These are phyloP conservation scores for Gari tellinella DNA, from an alignment of 2,888 invertebrate species.

Conservation along the genomic window DNA sequence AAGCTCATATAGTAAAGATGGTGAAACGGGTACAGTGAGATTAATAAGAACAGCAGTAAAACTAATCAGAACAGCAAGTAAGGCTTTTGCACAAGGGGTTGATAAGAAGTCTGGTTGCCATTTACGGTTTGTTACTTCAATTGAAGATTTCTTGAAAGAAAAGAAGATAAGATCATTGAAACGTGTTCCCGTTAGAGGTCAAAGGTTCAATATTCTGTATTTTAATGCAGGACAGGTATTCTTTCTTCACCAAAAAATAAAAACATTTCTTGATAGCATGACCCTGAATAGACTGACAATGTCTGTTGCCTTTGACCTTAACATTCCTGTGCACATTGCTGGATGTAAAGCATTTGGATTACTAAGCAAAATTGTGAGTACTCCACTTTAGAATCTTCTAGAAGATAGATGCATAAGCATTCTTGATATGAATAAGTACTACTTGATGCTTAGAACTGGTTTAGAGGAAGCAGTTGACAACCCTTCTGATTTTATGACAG, in stretches of 20 bases:
- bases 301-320: slow-evolving; percentile 20
- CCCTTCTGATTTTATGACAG: slow-evolving; percentile 23
- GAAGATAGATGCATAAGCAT: slow-evolving; percentile 28
- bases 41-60: slow-evolving; percentile 28
- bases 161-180: slow-evolving; percentile 22
- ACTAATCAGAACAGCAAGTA: too few relatives aligned
- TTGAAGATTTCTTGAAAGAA: slow-evolving; percentile 11
- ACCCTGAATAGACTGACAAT: slow-evolving; percentile 15
- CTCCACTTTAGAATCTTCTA: slow-evolving; percentile 32
- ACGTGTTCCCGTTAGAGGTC: slow-evolving; percentile 20
- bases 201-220: slow-evolving; percentile 30
- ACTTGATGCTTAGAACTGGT: slow-evolving; percentile 33
- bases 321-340: slow-evolving; percentile 5
- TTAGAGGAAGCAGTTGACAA: slow-evolving; percentile 25
- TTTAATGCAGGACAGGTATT: slow-evolving; percentile 37
- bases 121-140: slow-evolving; percentile 23
- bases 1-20: slow-evolving; percentile 7
- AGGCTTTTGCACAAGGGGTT: slow-evolving; percentile 12
- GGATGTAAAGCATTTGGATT: slow-evolving; percentile 21
- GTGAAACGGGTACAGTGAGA: slow-evolving; percentile 24
- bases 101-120: slow-evolving; percentile 37
- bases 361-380: slow-evolving; percentile 25
- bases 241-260: slow-evolving; percentile 23
- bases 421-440: slow-evolving; percentile 32
- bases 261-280: slow-evolving; percentile 7